These are phyloP conservation scores for Amblyjoppa fuscipennis DNA, from an alignment of 2,888 invertebrate species.

Conservation along the genomic window DNA sequence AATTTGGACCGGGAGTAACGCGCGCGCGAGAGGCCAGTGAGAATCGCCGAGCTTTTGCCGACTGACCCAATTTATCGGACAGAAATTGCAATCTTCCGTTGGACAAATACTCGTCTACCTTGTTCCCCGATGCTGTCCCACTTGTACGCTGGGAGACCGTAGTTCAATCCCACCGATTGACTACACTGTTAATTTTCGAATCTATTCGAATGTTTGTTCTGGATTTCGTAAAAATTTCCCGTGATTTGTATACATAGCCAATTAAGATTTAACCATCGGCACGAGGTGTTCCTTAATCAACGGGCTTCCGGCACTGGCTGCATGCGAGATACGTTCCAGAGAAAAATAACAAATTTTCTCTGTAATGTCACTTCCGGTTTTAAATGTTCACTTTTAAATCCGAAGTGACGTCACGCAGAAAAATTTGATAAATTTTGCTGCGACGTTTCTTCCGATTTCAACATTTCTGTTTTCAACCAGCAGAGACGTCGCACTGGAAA, in stretches of 20 bases:
- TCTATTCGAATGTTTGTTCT: conserved; percentile 27
- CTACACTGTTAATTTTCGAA: conserved; percentile 31
- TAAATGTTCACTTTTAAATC: too few relatives aligned
- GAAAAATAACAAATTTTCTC: too few relatives aligned
- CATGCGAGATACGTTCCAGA: too few relatives aligned
- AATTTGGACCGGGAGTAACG: conserved; percentile 46
- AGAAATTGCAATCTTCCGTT: conserved; percentile 65
- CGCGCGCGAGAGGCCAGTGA: conserved; percentile 14
- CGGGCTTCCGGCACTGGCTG: too few relatives aligned
- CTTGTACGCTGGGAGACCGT: background rate
- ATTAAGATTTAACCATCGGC: too few relatives aligned
- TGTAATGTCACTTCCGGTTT: too few relatives aligned
- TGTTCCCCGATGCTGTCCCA: conserved; percentile 18
- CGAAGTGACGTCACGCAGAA: too few relatives aligned
- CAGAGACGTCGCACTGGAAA: too few relatives aligned
- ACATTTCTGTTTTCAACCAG: too few relatives aligned
- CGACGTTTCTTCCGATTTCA: too few relatives aligned
- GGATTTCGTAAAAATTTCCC: conserved; percentile 20
- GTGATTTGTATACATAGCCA: conserved; percentile 4
- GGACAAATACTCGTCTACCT: conserved; percentile 51
- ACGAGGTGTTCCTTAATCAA: too few relatives aligned
- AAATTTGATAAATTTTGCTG: too few relatives aligned
- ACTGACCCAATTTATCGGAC: conserved; percentile 66
- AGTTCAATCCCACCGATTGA: background rate
- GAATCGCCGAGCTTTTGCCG: conserved; percentile 58